A percentile compares a stretch with the other conserved stretches of the same genome.
Evolutionary conservation across 2,113 vertebrate genomes (phyloP).

Genomic region (Harpagus bidentatus): DNA sequence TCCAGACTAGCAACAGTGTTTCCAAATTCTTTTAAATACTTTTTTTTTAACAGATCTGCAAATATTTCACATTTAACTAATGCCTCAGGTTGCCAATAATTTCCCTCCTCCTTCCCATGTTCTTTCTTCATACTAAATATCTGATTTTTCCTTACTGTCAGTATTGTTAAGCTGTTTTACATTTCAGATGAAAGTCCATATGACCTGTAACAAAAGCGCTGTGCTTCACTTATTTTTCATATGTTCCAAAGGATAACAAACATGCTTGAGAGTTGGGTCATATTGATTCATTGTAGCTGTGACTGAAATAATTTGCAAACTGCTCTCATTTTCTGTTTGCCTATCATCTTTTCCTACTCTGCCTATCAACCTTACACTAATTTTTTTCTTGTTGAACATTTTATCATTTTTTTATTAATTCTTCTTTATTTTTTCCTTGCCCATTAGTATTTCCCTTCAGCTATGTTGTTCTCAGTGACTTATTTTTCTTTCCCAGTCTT

Average conservation of each 20-base stretch:
- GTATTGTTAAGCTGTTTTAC: not conserved
- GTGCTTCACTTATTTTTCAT: not conserved
- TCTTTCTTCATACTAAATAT: not conserved
- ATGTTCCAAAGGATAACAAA: not conserved
- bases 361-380: not conserved
- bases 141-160: not conserved
- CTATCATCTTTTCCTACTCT: not conserved
- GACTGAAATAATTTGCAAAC: not conserved
- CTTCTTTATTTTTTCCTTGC: not conserved
- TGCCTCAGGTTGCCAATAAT: not conserved
- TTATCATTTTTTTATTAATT: not conserved
- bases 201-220: not conserved
- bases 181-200: not conserved
- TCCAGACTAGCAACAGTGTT: not conserved
- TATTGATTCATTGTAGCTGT: not conserved
- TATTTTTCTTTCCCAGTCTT: not conserved
- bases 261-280: not conserved
- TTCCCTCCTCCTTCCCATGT: not conserved
- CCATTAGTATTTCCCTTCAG: not conserved
- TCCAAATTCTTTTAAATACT: not conserved
- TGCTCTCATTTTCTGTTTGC: not conserved
- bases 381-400: not conserved
- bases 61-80: not conserved
- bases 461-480: not conserved
- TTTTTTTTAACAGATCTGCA: not conserved